Conservation (phyloP, 2,888 invertebrate genomes). For the Carpatolechia fugitivella region DNA sequence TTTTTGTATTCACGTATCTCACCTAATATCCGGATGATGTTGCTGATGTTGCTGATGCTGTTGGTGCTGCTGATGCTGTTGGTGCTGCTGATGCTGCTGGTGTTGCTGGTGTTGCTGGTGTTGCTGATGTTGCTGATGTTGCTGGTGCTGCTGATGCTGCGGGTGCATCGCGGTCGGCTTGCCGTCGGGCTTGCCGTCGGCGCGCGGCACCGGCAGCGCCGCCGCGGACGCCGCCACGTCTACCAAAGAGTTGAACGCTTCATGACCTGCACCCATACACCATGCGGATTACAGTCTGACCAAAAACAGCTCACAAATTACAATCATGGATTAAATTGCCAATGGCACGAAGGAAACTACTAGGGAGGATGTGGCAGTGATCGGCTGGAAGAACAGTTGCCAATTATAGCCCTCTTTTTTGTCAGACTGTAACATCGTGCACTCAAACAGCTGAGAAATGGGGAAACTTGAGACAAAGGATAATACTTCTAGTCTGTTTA, state of each 20-base stretch:
- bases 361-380: too few relatives aligned
- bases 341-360: too few relatives aligned
- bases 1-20: too few relatives aligned
- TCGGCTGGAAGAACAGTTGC: too few relatives aligned
- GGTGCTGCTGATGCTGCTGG: neutral
- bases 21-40: conserved; percentile 35
- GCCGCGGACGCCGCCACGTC: conserved; percentile 96
- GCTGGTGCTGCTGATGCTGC: conserved; percentile 45
- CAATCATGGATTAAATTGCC: too few relatives aligned
- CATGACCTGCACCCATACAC: conserved; percentile 80
- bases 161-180: conserved; percentile 48
- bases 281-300: too few relatives aligned
- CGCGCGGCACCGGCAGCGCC: conserved; percentile 89
- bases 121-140: conserved; percentile 47
- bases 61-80: neutral
- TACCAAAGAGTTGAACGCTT: conserved; percentile 92
- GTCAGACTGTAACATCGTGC: too few relatives aligned
- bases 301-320: too few relatives aligned
- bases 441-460: too few relatives aligned
- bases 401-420: too few relatives aligned
- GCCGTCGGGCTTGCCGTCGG: conserved; percentile 44
- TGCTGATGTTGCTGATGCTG: neutral
- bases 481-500: too few relatives aligned
- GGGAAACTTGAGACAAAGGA: too few relatives aligned
- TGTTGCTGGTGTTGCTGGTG: conserved; percentile 20